A percentile compares a stretch with the other conserved stretches of the same genome.
Conservation (phyloP, 2,888 invertebrate genomes). For the Dolomedes plantarius region DNA sequence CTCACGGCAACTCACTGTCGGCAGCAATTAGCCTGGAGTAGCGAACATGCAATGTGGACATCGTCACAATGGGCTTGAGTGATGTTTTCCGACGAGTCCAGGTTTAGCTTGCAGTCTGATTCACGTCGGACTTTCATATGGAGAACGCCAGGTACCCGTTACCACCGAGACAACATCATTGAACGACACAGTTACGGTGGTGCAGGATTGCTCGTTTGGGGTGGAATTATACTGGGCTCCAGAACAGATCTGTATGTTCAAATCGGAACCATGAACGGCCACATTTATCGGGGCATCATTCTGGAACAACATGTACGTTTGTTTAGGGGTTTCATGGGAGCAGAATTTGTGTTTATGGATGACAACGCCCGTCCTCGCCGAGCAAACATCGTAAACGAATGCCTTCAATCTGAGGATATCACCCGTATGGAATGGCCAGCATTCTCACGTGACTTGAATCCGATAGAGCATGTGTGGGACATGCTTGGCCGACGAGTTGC, state of each 20-base stretch:
- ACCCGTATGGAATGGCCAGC: slow-evolving; percentile 10
- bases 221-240: background rate
- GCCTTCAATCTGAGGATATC: slow-evolving; percentile 10
- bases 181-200: background rate
- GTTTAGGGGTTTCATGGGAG: slow-evolving; percentile 7
- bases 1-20: slow-evolving; percentile 15
- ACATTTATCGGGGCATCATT: slow-evolving; percentile 10
- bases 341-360: slow-evolving; percentile 21
- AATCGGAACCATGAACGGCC: slow-evolving; percentile 16
- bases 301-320: slow-evolving; percentile 19
- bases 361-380: background rate
- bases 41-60: slow-evolving; percentile 6
- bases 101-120: slow-evolving; percentile 8
- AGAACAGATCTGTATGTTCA: slow-evolving; percentile 6
- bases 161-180: slow-evolving; percentile 8
- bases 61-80: background rate
- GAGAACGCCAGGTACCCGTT: slow-evolving; percentile 2
- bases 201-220: background rate
- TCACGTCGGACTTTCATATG: background rate
- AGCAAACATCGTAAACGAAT: background rate
- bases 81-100: slow-evolving; percentile 4
- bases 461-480: background rate
- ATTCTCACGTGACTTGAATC: slow-evolving; percentile 20
- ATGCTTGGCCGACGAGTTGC: slow-evolving; percentile 1
- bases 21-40: background rate